phyloP scores from a whole-genome alignment of 2,113 vertebrate species.

The Gavialis gangeticus region DNA sequence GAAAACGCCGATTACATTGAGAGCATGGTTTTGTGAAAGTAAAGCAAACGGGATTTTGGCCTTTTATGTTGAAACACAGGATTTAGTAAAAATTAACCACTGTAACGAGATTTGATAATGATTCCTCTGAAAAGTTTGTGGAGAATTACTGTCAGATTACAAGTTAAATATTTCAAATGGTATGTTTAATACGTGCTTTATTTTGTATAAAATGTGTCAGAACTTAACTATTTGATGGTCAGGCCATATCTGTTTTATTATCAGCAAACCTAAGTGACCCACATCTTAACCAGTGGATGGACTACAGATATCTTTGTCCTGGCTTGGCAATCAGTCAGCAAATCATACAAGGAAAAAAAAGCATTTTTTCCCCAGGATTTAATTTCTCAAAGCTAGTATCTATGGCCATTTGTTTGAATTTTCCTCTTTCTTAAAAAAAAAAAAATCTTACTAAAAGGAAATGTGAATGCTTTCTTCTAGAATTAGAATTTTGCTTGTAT shows the following conservation, averaged over 20 bases:
- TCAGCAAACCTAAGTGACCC: constrained; percentile 44
- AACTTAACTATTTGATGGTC: not conserved
- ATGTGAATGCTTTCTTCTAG: not conserved
- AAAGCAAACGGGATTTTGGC: constrained; percentile 1
- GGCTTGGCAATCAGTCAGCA: constrained; percentile 22
- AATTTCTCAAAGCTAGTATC: not conserved
- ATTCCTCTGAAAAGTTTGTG: not conserved
- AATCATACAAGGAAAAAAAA: constrained; percentile 12
- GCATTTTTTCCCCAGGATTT: constrained; percentile 31
- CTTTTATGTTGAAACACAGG: not conserved
- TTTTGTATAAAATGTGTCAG: not conserved
- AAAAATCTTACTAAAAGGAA: not conserved
- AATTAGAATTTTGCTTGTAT: not conserved
- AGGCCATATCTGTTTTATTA: constrained; percentile 24
- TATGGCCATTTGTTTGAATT: not conserved
- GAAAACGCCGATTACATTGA: not conserved
- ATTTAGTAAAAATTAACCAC: not conserved
- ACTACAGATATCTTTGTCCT: constrained; percentile 3
- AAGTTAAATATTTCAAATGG: not conserved
- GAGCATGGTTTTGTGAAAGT: not conserved
- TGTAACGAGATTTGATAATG: not conserved
- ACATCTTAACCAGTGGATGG: not conserved
- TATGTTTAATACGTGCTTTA: not conserved
- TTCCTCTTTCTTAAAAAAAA: not conserved
- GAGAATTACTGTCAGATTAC: not conserved